Evolutionary conservation across 2,888 invertebrate genomes (phyloP), one percentile per base, ranked within the genome.

Genomic region (Pocota personata): DNA sequence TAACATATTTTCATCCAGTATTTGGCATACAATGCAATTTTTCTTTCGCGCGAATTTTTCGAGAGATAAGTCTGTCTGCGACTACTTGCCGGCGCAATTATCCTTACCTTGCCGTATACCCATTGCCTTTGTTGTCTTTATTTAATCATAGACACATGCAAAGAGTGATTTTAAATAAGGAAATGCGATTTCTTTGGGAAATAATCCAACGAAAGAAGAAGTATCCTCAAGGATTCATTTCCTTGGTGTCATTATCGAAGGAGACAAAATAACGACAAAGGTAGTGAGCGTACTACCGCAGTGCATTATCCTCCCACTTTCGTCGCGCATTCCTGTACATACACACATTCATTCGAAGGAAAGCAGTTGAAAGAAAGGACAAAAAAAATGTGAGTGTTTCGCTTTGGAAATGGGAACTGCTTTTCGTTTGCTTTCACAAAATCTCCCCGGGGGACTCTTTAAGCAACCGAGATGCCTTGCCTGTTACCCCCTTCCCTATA

Each of bases 371-470:
- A 55, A 19, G 57, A 35, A 35, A 14, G 14, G 50, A 30, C 6
- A 69, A 57, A 55, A 40, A 62, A 69, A 48, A 69, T 80, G 48
- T 21, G 55, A 73, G 72, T 60, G 79, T 77, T 57, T 69, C 48
- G 60, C 66, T 83, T 73, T 69, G 55, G 55, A 83, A 83, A 83
- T 83, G 66, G 55, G 52, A 84, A 84, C 75, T 84, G 73, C 69
- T 84, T 80, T 76, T 66, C 84, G 75, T 84, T 84, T 84, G 75
- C 64, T 27, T 72, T 86, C 48, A 72, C 72, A 82, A 86, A 86
- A 82, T 86, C 82, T 77, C 86, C 86, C 76, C 86, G 48, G 82
- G 86, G 86, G 86, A 86, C 76, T 86, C 82, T 86, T 86, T 86
- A 86, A 86, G 82, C 82, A 76, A 77, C 82, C 76, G 71, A 76